phyloP scores from a whole-genome alignment of 1,140 invertebrate genomes.

The Pogonus chalceus region DNA sequence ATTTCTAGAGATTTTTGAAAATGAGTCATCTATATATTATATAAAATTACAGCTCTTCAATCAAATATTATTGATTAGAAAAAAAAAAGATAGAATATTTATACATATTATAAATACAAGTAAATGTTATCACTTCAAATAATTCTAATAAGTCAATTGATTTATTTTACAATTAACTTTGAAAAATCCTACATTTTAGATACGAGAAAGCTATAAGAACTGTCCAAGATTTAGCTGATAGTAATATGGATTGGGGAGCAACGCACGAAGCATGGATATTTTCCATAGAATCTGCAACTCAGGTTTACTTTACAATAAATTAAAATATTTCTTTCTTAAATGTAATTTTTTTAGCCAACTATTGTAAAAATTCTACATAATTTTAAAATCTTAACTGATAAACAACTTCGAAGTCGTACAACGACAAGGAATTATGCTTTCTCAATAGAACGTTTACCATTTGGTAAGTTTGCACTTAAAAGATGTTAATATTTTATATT shows the following conservation, averaged over 20 bases:
- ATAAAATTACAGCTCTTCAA: too few relatives aligned
- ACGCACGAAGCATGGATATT: constrained; percentile 47
- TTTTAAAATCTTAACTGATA: constrained; percentile 34
- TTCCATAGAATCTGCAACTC: constrained; percentile 35
- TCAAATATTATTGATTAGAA: too few relatives aligned
- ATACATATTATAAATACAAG: too few relatives aligned
- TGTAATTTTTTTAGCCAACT: constrained; percentile 26
- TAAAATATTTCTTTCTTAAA: constrained; percentile 7
- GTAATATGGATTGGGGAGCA: constrained; percentile 42
- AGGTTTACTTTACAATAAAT: not conserved
- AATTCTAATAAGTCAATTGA: too few relatives aligned
- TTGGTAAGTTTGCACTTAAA: constrained; percentile 30
- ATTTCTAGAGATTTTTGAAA: too few relatives aligned
- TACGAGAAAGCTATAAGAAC: constrained; percentile 40
- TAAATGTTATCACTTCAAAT: too few relatives aligned
- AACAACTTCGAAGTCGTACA: constrained; percentile 33
- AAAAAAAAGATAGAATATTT: too few relatives aligned
- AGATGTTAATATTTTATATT: constrained; percentile 1
- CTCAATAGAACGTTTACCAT: constrained; percentile 42
- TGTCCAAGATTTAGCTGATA: constrained; percentile 39
- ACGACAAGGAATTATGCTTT: constrained; percentile 38
- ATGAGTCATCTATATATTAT: too few relatives aligned
- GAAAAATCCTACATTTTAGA: too few relatives aligned
- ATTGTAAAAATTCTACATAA: constrained; percentile 35
- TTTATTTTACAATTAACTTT: too few relatives aligned